Conservation (phyloP, 2,888 invertebrate species). For the Drosophila quinaria region DNA sequence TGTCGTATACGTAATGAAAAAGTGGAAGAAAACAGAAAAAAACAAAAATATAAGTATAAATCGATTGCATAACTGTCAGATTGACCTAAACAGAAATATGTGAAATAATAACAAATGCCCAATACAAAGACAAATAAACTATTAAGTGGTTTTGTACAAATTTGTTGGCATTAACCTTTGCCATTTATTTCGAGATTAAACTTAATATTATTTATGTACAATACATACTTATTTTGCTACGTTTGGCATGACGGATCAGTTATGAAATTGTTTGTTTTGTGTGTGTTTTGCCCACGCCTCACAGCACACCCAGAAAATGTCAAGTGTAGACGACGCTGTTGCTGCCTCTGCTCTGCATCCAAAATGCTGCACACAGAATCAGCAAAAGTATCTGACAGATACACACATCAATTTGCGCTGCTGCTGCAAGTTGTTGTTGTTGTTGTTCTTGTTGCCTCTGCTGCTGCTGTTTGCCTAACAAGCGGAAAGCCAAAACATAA, state of each 20-base stretch:
- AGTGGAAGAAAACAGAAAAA: constrained; percentile 13
- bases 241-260: constrained; percentile 53
- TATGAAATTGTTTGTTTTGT: constrained; percentile 42
- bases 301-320: constrained; percentile 71
- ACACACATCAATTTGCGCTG: constrained; percentile 56
- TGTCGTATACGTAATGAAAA: constrained; percentile 45
- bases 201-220: constrained; percentile 26
- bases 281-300: constrained; percentile 56
- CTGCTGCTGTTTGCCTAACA: constrained; percentile 66
- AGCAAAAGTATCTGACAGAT: constrained; percentile 68
- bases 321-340: constrained; percentile 53
- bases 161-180: constrained; percentile 74
- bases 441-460: constrained; percentile 21
- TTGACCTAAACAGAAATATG: constrained; percentile 52
- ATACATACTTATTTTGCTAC: constrained; percentile 12
- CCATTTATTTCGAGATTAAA: constrained; percentile 53
- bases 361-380: constrained; percentile 50
- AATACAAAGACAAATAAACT: constrained; percentile 27
- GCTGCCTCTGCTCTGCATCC: constrained; percentile 23
- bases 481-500: constrained; percentile 77
- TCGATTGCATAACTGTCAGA: constrained; percentile 50
- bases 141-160: constrained; percentile 49
- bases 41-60: constrained; percentile 21
- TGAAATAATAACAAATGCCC: constrained; percentile 38
- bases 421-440: constrained; percentile 21